Percentiles rank a stretch among this genome's conserved stretches.
Conservation (phyloP, 2,888 invertebrate genomes). For the Drosophila fulvimacula region DNA sequence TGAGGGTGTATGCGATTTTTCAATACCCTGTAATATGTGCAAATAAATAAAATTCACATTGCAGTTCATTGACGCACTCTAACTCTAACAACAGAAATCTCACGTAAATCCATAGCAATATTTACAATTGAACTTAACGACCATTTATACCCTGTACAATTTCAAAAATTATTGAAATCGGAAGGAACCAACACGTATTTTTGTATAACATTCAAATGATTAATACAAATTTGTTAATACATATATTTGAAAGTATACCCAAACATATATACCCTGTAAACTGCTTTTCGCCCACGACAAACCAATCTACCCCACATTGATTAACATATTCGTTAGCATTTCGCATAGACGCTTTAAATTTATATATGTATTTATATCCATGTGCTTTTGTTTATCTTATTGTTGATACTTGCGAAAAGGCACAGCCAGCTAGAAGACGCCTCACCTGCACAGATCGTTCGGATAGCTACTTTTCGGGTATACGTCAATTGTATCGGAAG, state of each 20-base stretch:
- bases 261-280: too few species aligned
- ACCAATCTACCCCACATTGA: conserved; percentile 13
- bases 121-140: too few species aligned
- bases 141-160: too few species aligned
- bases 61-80: too few species aligned
- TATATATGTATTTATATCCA: conserved; percentile 27
- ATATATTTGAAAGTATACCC: too few species aligned
- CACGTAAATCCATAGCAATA: too few species aligned
- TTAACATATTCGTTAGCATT: background rate
- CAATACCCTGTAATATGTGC: conserved; percentile 12
- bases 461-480: conserved; percentile 15
- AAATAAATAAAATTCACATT: background rate
- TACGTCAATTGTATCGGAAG: conserved; percentile 78
- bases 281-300: background rate
- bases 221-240: too few species aligned
- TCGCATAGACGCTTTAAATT: conserved; percentile 14
- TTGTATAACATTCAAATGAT: too few species aligned
- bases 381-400: conserved; percentile 56
- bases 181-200: too few species aligned
- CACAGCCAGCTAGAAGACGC: conserved; percentile 21
- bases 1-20: background rate
- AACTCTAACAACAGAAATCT: too few species aligned
- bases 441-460: conserved; percentile 44
- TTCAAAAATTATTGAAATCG: too few species aligned
- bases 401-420: conserved; percentile 41